Evolutionary conservation across 37 sponge, comb jelly and placozoan genomes (phyloP).

Genomic region (Beroe forskalii): DNA sequence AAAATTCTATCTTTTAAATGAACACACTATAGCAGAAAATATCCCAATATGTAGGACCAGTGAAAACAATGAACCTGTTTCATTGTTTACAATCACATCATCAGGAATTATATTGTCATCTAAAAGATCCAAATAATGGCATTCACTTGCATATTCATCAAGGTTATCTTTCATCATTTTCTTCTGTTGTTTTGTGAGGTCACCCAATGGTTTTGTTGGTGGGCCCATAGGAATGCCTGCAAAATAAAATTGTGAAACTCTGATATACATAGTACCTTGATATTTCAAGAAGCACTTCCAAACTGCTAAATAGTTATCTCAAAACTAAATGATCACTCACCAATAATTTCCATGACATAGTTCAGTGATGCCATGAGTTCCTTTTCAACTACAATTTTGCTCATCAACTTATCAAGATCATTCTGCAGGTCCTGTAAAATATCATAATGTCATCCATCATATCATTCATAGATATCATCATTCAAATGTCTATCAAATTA

Average conservation of each 20-base stretch:
- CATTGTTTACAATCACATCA: too few relatives aligned
- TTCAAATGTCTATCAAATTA: too few relatives aligned
- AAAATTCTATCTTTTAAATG: background rate
- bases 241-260: too few relatives aligned
- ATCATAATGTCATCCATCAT: too few relatives aligned
- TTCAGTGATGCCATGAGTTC: conserved; percentile 29
- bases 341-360: conserved; percentile 21
- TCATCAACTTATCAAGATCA: background rate
- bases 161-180: background rate
- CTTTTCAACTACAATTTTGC: background rate
- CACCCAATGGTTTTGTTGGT: conserved; percentile 32
- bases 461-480: too few relatives aligned
- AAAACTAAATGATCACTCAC: too few relatives aligned
- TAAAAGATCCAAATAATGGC: background rate
- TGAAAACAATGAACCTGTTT: too few relatives aligned
- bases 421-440: background rate
- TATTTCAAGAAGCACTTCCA: too few relatives aligned
- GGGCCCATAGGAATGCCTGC: conserved; percentile 23
- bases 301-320: too few relatives aligned
- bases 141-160: background rate
- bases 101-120: too few relatives aligned
- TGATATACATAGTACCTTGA: too few relatives aligned
- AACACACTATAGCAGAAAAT: background rate
- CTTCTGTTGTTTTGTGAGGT: background rate
- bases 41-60: background rate